A percentile compares a stretch with the other conserved stretches of the same genome.
phyloP scores from a whole-genome alignment of 2,797 vertebrate species.

The Naso thynnoides region DNA sequence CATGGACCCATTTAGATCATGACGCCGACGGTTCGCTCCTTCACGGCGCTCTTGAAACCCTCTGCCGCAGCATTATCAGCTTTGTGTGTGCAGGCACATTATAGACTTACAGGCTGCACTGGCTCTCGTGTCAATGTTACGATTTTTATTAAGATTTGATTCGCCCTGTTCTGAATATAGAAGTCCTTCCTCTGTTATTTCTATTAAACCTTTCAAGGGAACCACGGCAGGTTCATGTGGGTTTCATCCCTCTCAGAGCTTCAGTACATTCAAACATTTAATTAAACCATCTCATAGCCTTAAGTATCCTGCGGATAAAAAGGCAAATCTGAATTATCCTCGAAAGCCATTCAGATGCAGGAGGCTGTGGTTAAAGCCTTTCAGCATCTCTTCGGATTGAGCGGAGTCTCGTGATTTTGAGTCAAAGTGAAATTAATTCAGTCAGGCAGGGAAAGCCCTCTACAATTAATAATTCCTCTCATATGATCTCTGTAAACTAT shows the following conservation, averaged over 20 bases:
- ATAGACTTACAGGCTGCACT: neutral
- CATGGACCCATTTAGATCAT: no score
- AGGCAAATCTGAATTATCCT: constrained; percentile 28
- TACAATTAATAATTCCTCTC: neutral
- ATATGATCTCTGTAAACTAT: neutral
- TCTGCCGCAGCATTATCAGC: neutral
- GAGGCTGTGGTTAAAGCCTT: constrained; percentile 1
- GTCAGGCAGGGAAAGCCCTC: neutral
- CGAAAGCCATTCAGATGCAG: constrained; percentile 12
- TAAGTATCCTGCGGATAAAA: neutral
- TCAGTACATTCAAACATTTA: constrained; percentile 32
- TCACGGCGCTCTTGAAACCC: neutral
- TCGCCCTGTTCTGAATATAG: neutral
- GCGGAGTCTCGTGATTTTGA: neutral
- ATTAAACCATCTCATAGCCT: constrained; percentile 20
- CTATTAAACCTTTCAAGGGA: neutral
- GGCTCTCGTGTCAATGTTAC: neutral
- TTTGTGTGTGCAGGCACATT: neutral
- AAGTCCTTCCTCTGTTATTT: neutral
- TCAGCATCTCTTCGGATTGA: neutral
- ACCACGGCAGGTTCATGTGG: neutral
- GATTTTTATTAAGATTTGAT: no score
- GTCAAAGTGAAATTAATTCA: neutral
- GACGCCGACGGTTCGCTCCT: neutral
- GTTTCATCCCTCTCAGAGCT: constrained; percentile 5